Base-by-base conservation (phyloP, 1,140 invertebrate species). In the Brevipalpus yothersi region DNA sequence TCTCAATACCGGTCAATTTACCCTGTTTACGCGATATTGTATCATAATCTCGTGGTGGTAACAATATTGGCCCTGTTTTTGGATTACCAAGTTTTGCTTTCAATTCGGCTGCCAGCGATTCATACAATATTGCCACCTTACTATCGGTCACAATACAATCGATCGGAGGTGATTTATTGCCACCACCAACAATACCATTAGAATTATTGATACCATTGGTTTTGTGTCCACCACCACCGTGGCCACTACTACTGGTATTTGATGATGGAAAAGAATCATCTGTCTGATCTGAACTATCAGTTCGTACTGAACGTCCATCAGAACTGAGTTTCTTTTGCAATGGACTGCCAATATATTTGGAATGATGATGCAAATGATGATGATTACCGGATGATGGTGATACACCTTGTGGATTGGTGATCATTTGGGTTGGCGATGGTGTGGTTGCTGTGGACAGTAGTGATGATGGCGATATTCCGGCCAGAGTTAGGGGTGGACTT, bases 1-100 rank as follows among this genome's bases (percentile, higher is more conserved):
- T 73, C 66, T 87, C 84, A 57, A 86, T 85, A 43, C 82, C 82
- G 41, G 15, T 61, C 13, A 72, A 60, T 51, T 73, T 87, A 1
- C 86, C 86, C 60, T 84, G 83, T 60, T 82, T 81, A 58, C 86
- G 74, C 66, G 86, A 83, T 8, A 74, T 67, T 9, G 72, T 75
- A 62, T 94, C 90, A 71, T 94, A 95, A 71, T 94, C 91, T 49
- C 86, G 78, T 0, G 90, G 89, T 1, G 91, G 90, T 56, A 90
- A 69, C 41, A 94, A 74, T 47, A 94, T 77, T 1, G 89, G 88
- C 0, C 69, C 71, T 7, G 70, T 66, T 58, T 79, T 78, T 65
- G 75, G 68, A 61, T 75, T 72, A 40, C 69, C 80, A 63, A 94
- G 73, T 69, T 92, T 89, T 62, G 83, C 83, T 63, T 86, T 78